phyloP scores from a whole-genome alignment of 2,113 vertebrate genomes.

The Engraulis encrasicolus region DNA sequence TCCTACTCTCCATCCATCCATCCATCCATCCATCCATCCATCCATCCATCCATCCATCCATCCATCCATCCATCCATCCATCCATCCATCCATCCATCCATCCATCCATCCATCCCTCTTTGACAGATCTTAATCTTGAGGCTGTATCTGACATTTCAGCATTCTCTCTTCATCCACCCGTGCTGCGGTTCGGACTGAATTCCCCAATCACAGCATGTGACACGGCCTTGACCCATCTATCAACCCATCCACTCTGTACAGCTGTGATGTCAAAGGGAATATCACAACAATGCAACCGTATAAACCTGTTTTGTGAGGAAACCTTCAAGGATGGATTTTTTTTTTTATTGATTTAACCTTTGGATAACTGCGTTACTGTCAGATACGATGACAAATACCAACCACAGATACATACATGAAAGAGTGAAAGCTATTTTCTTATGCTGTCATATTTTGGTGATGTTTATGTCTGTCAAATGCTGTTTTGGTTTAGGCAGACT shows the following conservation, averaged over 20 bases:
- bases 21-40: background rate
- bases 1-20: too few species aligned
- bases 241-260: background rate
- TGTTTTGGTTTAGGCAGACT: background rate
- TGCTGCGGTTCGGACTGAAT: background rate
- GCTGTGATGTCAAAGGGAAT: background rate
- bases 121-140: constrained; percentile 40
- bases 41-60: constrained; percentile 11
- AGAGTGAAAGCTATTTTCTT: background rate
- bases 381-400: constrained; percentile 9
- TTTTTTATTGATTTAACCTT: constrained; percentile 13
- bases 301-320: background rate
- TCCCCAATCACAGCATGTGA: background rate
- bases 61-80: background rate
- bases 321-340: background rate
- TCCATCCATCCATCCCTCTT: constrained; percentile 10
- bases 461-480: constrained; percentile 1
- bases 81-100: background rate
- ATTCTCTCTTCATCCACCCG: constrained; percentile 21
- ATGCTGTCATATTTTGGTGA: background rate
- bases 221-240: background rate
- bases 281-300: background rate
- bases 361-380: constrained; percentile 5
- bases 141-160: constrained; percentile 38
- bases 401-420: constrained; percentile 12